Percentiles rank a stretch among this genome's conserved stretches.
These are phyloP conservation scores for Orthosia cruda DNA, from an alignment of 2,888 invertebrate genomes.

Conservation along the genomic window DNA sequence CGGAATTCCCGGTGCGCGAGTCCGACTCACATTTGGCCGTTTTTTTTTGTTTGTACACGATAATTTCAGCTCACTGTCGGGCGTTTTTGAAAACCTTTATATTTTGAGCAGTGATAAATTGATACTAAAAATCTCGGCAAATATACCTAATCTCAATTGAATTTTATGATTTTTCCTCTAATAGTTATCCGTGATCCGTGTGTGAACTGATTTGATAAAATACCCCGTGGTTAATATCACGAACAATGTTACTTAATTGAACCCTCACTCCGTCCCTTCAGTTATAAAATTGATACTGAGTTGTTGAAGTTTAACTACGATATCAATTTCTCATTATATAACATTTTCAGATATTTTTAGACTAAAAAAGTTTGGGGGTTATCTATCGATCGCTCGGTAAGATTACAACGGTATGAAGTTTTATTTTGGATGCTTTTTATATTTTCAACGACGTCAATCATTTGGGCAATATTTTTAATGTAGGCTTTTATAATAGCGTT, in stretches of 20 bases:
- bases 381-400: background rate
- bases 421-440: background rate
- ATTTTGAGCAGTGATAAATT: background rate
- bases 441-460: background rate
- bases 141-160: background rate
- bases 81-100: too few relatives aligned
- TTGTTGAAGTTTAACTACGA: background rate
- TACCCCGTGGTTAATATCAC: background rate
- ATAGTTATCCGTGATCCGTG: background rate
- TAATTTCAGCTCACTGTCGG: too few relatives aligned
- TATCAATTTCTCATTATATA: conserved; percentile 12
- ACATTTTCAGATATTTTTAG: conserved; percentile 2
- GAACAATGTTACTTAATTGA: conserved; percentile 11
- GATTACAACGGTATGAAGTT: conserved; percentile 35
- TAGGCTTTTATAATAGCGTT: too few relatives aligned
- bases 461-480: too few relatives aligned
- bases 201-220: conserved; percentile 9
- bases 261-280: conserved; percentile 2
- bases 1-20: too few relatives aligned
- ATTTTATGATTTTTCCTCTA: background rate
- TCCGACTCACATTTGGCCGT: too few relatives aligned
- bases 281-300: conserved; percentile 1
- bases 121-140: background rate
- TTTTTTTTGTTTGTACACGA: too few relatives aligned
- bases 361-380: conserved; percentile 23